Conservation (phyloP, 2,888 invertebrate genomes). For the Portevinia maculata region DNA sequence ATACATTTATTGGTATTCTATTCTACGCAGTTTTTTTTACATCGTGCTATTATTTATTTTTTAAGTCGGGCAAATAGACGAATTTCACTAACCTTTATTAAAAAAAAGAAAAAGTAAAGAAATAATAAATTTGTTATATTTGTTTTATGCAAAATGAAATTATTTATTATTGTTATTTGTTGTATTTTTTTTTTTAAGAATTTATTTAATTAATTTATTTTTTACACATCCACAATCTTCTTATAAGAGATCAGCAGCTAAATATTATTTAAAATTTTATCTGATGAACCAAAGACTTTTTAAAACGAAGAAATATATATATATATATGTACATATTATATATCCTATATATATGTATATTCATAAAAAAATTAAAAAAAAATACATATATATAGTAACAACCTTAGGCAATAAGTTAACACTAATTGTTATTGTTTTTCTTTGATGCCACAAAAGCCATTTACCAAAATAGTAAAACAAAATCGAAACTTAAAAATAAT, state of each 20-base stretch:
- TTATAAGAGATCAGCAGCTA: slow-evolving; percentile 49
- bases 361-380: slow-evolving; percentile 14
- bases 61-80: slow-evolving; percentile 74
- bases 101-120: slow-evolving; percentile 53
- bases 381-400: slow-evolving; percentile 54
- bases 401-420: slow-evolving; percentile 58
- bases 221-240: slow-evolving; percentile 43
- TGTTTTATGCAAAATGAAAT: slow-evolving; percentile 53
- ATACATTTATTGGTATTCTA: slow-evolving; percentile 74
- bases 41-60: slow-evolving; percentile 80
- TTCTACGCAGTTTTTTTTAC: slow-evolving; percentile 75
- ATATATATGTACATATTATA: slow-evolving; percentile 28
- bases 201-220: slow-evolving; percentile 66
- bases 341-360: slow-evolving; percentile 24
- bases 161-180: slow-evolving; percentile 66
- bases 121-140: slow-evolving; percentile 54
- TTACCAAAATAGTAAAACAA: slow-evolving; percentile 71
- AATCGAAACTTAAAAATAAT: slow-evolving; percentile 64
- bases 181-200: slow-evolving; percentile 66
- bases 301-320: slow-evolving; percentile 43
- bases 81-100: slow-evolving; percentile 58
- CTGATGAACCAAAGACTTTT: slow-evolving; percentile 73
- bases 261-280: slow-evolving; percentile 63
- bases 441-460: slow-evolving; percentile 71
- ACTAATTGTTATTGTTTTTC: slow-evolving; percentile 67